Conservation (phyloP, 2,113 vertebrate genomes). For the Trichomycterus rosablanca region DNA sequence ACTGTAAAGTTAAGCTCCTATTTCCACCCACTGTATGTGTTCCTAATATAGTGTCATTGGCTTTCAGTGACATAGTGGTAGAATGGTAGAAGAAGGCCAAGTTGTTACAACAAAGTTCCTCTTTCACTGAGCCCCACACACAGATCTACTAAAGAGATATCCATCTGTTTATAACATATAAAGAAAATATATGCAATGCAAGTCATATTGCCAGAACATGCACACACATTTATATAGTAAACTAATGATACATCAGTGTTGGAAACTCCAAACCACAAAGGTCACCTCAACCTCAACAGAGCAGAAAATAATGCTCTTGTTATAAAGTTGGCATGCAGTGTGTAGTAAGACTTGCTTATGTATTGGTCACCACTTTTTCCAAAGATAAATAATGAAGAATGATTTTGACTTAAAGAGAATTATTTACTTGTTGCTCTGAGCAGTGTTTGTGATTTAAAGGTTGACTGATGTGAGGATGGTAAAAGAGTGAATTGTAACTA, state of each 20-base stretch:
- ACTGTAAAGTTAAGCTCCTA: too few species aligned
- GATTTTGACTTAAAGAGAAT: neutral
- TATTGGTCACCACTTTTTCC: conserved; percentile 69
- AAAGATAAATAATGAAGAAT: conserved; percentile 52
- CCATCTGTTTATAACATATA: too few species aligned
- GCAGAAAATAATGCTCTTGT: conserved; percentile 16
- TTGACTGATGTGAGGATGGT: neutral
- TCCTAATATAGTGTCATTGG: too few species aligned
- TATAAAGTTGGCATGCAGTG: conserved; percentile 13
- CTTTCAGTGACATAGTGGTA: too few species aligned
- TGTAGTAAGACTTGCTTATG: conserved; percentile 42
- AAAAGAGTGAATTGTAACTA: neutral
- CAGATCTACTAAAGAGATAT: too few species aligned
- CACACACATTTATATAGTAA: neutral
- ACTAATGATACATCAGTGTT: too few species aligned
- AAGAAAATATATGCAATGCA: neutral
- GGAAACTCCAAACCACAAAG: conserved; percentile 33
- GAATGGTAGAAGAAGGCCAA: too few species aligned
- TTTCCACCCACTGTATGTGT: too few species aligned
- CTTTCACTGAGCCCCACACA: too few species aligned
- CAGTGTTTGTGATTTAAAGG: neutral
- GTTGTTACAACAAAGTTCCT: too few species aligned
- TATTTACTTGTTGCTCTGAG: conserved; percentile 7
- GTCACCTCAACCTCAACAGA: conserved; percentile 6
- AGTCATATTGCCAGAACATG: conserved; percentile 2